Conservation (phyloP, 2,113 vertebrate species). For the Alligator sinensis region DNA sequence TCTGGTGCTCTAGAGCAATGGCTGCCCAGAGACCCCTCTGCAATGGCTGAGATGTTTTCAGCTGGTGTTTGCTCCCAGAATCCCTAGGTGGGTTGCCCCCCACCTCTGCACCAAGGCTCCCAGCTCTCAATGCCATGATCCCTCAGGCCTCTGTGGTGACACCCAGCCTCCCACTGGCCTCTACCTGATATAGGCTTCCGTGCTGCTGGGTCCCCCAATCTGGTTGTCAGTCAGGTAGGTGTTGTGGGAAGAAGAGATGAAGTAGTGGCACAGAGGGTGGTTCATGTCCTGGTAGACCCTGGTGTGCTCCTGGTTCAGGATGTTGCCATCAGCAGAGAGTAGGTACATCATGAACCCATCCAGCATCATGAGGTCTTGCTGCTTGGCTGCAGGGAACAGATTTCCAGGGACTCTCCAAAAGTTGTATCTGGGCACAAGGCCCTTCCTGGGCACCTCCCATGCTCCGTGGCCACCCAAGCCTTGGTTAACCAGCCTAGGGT, state of each 20-base stretch:
- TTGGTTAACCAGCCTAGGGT: not conserved
- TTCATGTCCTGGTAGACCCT: slow-evolving; percentile 92
- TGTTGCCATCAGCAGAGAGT: slow-evolving; percentile 88
- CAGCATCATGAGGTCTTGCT: slow-evolving; percentile 90
- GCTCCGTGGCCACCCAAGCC: not conserved
- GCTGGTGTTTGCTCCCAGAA: too few species aligned
- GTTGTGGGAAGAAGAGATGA: slow-evolving; percentile 97
- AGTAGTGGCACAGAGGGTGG: slow-evolving; percentile 91
- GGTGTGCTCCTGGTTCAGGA: slow-evolving; percentile 86
- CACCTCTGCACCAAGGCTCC: too few species aligned
- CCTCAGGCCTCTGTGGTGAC: not conserved
- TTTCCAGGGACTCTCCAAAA: not conserved
- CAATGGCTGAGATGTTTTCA: not conserved
- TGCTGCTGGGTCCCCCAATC: slow-evolving; percentile 92
- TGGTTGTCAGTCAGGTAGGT: slow-evolving; percentile 96
- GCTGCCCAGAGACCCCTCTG: not conserved
- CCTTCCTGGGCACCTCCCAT: not conserved
- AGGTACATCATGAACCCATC: slow-evolving; percentile 97
- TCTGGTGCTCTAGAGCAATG: too few species aligned
- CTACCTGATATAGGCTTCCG: slow-evolving; percentile 93
- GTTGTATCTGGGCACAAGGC: not conserved
- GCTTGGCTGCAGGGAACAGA: slow-evolving; percentile 81
- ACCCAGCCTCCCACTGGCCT: too few species aligned
- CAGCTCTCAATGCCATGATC: too few species aligned
- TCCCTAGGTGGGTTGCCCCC: too few species aligned